phyloP scores from a whole-genome alignment of 2,888 invertebrate genomes.

The Ectemnius lituratus region DNA sequence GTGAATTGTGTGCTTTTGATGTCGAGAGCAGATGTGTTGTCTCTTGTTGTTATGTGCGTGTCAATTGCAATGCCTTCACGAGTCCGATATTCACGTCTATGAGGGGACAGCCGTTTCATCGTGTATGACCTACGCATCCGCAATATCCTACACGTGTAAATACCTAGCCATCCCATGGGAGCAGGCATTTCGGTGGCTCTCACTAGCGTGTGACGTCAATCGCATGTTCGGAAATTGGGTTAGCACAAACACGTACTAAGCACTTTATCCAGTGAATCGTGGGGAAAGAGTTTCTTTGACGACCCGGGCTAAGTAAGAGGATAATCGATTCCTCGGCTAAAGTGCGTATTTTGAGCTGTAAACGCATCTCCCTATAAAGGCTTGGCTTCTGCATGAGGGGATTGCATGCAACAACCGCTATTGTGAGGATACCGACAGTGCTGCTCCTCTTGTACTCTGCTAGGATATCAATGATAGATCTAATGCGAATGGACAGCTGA shows the following conservation, averaged over 20 bases:
- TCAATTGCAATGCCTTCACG: not conserved
- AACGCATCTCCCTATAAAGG: too few relatives aligned
- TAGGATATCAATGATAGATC: not conserved
- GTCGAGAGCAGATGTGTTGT: not conserved
- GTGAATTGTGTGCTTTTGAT: conserved; percentile 7
- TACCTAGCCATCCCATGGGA: conserved; percentile 5
- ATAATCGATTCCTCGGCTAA: too few relatives aligned
- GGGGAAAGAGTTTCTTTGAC: conserved; percentile 5
- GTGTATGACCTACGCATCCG: not conserved
- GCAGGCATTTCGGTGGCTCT: conserved; percentile 6
- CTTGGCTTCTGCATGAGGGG: too few relatives aligned
- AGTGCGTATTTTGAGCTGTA: too few relatives aligned
- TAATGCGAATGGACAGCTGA: too few relatives aligned
- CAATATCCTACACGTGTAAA: not conserved
- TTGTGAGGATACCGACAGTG: not conserved
- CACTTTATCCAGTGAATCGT: conserved; percentile 8
- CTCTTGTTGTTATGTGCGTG: not conserved
- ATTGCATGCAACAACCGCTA: not conserved
- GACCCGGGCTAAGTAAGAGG: not conserved
- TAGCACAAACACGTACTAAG: conserved; percentile 11
- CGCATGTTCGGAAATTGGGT: not conserved
- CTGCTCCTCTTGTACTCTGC: not conserved
- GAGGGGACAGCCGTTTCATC: not conserved
- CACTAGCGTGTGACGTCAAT: conserved; percentile 19
- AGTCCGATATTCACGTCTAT: not conserved